Base-by-base conservation (phyloP, 2,797 vertebrate species). In the Sebastes iracundus region DNA sequence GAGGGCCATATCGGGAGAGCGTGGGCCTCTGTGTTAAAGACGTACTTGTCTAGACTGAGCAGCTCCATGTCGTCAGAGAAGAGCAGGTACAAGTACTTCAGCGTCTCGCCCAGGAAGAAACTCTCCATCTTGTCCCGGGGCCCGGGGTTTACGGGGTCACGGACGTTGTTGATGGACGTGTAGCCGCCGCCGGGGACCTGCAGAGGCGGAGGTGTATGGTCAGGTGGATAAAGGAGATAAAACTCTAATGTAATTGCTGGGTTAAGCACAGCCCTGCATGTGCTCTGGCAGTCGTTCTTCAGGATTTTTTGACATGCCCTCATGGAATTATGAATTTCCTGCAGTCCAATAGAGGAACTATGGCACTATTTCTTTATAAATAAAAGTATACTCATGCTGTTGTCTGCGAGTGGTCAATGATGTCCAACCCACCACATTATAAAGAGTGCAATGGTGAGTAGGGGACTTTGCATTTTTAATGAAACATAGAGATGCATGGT, bases 81-180 rank as follows among this genome's bases (percentile, higher is more conserved):
- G 16, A 99, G 96, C 85, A 99, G 94, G 70, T 95, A 99, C 33
- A 99, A 86, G 90, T 99, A 99, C 87, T 99, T 99, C 16, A 99
- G 95, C 0, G 99, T 99, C 93, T 99, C 99, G 0, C 98, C 98
- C 25, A 99, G 95, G 85, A 99, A 99, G 93, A 99, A 99, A 83
- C 98, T 99, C 94, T 99, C 99, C 99, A 99, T 99, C 93, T 99
- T 99, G 95, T 99, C 98, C 71, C 97, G 91, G 30, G 97, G 97
- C 32, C 95, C 95, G 0, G 97, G 97, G 87, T 96, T 96, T 2
- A 71, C 73, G 0, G 96, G 94, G 85, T 96, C 96, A 46, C 96
- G 96, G 27, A 99, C 99, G 0, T 99, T 99, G 92, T 97, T 97
- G 76, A 99, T 99, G 79, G 99, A 99, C 0, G 98, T 97, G 89